Evolutionary conservation across 2,888 invertebrate genomes (phyloP), one percentile per base, ranked within the genome.

Genomic region (Brassicogethes aeneus): DNA sequence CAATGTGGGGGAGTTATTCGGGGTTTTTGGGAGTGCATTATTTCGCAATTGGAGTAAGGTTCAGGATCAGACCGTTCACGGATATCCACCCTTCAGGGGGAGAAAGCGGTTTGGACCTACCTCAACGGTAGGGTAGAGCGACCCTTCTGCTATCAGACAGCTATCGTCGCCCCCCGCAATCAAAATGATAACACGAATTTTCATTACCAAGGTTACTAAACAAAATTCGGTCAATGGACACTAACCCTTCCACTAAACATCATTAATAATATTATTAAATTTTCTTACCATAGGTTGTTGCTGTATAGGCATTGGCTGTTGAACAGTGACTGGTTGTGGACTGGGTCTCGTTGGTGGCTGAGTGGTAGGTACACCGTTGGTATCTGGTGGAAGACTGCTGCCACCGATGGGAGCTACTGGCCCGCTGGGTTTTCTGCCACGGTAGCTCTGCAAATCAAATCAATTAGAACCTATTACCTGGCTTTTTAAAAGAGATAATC

Each of bases 231-330:
- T n/a, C n/a, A n/a, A n/a, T n/a, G n/a, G n/a, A n/a, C n/a, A n/a
- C n/a, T n/a, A n/a, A n/a, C n/a, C n/a, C n/a, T n/a, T n/a, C n/a
- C n/a, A n/a, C n/a, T n/a, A n/a, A n/a, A n/a, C n/a, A n/a, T n/a
- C n/a, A n/a, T 23, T 23, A 5, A 5, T 23, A 23, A 23, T 23
- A 23, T 23, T 23, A 23, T 23, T 7, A 23, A 14, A 35, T n/a
- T 23, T 37, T 50, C 60, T 57, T 52, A 69, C 69, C 69, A 69
- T 68, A 39, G 69, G 64, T 52, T 69, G 68, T 51, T 68, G 68
- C 50, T 66, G 65, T 55, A 65, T 60, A 55, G 67, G 58, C 47
- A 60, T 50, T 17, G 59, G 49, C 43, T 56, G 56, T 50, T 64
- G 62, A 10, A 42, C 48, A 3, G 53, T 40, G 15, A 51, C 43